Conservation (phyloP, 2,888 invertebrate species). For the Heliconius ethilla region DNA sequence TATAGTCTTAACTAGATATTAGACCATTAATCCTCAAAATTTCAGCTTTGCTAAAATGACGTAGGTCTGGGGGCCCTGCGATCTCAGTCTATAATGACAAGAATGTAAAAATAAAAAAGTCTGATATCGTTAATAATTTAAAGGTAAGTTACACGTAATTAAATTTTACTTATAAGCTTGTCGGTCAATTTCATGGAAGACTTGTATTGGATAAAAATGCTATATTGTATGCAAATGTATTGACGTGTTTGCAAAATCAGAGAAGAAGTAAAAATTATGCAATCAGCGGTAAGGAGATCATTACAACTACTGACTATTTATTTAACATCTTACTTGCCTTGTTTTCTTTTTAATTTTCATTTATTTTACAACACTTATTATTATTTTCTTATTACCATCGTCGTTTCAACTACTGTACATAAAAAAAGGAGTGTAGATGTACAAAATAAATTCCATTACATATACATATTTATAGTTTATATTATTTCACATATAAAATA, state of each 20-base stretch:
- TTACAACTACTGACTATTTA: neutral
- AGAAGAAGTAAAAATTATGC: neutral
- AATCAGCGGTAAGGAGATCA: neutral
- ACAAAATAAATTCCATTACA: no score
- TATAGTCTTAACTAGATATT: no score
- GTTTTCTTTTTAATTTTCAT: neutral
- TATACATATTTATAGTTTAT: no score
- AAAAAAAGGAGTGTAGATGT: no score
- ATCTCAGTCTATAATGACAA: neutral
- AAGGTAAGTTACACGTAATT: neutral
- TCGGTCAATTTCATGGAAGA: conserved; percentile 24
- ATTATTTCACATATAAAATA: no score
- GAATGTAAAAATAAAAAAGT: neutral
- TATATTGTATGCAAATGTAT: neutral
- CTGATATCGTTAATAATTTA: neutral
- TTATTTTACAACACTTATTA: no score
- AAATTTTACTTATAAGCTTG: neutral
- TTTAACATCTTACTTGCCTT: neutral
- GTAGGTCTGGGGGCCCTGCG: no score
- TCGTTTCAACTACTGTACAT: no score
- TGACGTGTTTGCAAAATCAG: neutral
- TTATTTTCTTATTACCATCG: no score
- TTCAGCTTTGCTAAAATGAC: no score
- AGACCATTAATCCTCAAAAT: no score
- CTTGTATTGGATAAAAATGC: conserved; percentile 7